Conservation (phyloP, 2,113 vertebrate species). For the Tetraodon nigroviridis region DNA sequence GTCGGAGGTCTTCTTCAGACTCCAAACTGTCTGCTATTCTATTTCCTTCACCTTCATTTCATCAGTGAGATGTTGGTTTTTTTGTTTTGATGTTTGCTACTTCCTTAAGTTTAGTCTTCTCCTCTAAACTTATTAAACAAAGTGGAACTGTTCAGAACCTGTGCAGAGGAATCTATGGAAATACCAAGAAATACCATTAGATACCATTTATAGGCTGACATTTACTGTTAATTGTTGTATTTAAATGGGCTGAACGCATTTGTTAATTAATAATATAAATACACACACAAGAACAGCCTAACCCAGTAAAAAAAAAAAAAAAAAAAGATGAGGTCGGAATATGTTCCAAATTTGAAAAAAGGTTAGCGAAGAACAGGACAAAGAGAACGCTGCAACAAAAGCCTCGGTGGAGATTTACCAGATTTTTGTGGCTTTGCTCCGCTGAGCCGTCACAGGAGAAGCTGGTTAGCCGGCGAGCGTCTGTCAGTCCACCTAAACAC, state of each 20-base stretch:
- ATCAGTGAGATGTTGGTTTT: slow-evolving; percentile 17
- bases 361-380: background rate
- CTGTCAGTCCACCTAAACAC: slow-evolving; percentile 46
- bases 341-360: fast-evolving
- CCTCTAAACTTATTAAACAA: too few relatives aligned
- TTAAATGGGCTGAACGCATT: too few relatives aligned
- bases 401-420: slow-evolving; percentile 7
- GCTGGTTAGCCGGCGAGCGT: slow-evolving; percentile 1
- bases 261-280: too few relatives aligned
- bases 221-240: too few relatives aligned
- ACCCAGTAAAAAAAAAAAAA: too few relatives aligned
- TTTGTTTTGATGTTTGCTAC: background rate
- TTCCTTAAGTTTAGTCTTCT: too few relatives aligned
- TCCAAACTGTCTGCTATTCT: slow-evolving; percentile 45
- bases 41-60: slow-evolving; percentile 54
- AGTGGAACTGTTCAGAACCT: too few relatives aligned
- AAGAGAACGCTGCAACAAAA: background rate
- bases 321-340: background rate
- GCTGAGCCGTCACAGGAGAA: slow-evolving; percentile 22
- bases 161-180: too few relatives aligned
- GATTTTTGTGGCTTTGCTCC: slow-evolving; percentile 12
- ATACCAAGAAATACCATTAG: too few relatives aligned
- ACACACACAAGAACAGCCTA: too few relatives aligned
- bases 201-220: too few relatives aligned
- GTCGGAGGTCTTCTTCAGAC: slow-evolving; percentile 48